phyloP scores from a whole-genome alignment of 2,888 invertebrate genomes.

The Euproctis similis region DNA sequence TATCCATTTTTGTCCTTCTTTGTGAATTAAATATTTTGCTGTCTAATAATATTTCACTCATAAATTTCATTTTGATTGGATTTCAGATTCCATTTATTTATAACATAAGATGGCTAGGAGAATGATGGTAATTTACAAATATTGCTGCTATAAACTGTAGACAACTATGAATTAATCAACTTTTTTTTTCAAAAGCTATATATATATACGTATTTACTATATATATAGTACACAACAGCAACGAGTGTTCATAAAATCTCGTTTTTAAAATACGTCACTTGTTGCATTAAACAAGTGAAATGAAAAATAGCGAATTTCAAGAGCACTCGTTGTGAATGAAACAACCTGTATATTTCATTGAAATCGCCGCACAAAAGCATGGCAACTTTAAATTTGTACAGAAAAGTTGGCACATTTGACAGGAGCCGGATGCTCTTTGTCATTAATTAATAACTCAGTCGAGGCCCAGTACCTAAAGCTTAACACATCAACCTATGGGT shows the following conservation, averaged over 20 bases:
- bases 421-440: conserved; percentile 48
- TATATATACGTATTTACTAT: no score
- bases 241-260: neutral
- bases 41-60: no score
- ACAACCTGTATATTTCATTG: conserved; percentile 14
- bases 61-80: no score
- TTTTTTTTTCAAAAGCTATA: no score
- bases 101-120: no score
- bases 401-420: conserved; percentile 33
- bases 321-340: conserved; percentile 11
- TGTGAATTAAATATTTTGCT: no score
- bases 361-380: conserved; percentile 18
- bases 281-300: conserved; percentile 14
- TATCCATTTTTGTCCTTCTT: no score
- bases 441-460: conserved; percentile 69
- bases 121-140: no score
- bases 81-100: no score
- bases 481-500: conserved; percentile 59
- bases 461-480: conserved; percentile 57
- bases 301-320: conserved; percentile 7
- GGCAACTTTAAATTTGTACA: conserved; percentile 19
- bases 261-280: conserved; percentile 15
- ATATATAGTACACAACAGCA: neutral
- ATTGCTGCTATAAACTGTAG: no score
- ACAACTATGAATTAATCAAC: no score